Evolutionary conservation across 1,140 invertebrate genomes (phyloP).

Genomic region (Pentalonia nigronervosa): DNA sequence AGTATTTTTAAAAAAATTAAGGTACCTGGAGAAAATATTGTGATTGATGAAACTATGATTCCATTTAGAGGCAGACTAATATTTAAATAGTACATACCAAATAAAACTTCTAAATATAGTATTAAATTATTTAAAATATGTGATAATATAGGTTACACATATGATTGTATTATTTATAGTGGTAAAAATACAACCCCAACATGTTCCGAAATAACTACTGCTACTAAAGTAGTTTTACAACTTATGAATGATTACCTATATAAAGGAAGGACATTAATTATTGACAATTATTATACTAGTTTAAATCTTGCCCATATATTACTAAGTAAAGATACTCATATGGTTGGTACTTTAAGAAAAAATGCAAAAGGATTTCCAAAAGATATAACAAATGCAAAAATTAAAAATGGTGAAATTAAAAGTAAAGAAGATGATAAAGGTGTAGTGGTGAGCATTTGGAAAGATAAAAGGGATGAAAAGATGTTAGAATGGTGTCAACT

Average conservation of each 20-base stretch:
- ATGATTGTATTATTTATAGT: conserved; percentile 62
- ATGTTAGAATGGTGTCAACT: conserved; percentile 64
- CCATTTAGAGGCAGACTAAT: too few relatives aligned
- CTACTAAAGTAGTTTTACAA: conserved; percentile 59
- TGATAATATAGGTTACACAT: conserved; percentile 61
- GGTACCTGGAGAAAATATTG: conserved; percentile 59
- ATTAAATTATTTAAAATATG: conserved; percentile 63
- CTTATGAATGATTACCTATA: conserved; percentile 41
- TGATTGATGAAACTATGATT: too few relatives aligned
- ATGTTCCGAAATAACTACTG: conserved; percentile 59
- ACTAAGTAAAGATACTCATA: conserved; percentile 62
- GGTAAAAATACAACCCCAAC: conserved; percentile 51
- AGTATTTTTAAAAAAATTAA: conserved; percentile 46
- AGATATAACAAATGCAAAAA: conserved; percentile 63
- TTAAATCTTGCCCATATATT: conserved; percentile 58
- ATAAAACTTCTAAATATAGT: conserved; percentile 63
- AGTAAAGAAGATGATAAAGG: conserved; percentile 62
- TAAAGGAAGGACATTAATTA: conserved; percentile 7
- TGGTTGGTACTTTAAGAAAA: conserved; percentile 61
- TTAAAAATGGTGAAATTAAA: conserved; percentile 63
- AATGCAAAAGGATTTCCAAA: conserved; percentile 62
- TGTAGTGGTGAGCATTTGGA: conserved; percentile 63
- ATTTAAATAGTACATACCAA: conserved; percentile 63
- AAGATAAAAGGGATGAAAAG: conserved; percentile 64
- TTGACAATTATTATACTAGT: conserved; percentile 61